phyloP scores from a whole-genome alignment of 2,797 vertebrate genomes.

The Anabacerthia variegaticeps region DNA sequence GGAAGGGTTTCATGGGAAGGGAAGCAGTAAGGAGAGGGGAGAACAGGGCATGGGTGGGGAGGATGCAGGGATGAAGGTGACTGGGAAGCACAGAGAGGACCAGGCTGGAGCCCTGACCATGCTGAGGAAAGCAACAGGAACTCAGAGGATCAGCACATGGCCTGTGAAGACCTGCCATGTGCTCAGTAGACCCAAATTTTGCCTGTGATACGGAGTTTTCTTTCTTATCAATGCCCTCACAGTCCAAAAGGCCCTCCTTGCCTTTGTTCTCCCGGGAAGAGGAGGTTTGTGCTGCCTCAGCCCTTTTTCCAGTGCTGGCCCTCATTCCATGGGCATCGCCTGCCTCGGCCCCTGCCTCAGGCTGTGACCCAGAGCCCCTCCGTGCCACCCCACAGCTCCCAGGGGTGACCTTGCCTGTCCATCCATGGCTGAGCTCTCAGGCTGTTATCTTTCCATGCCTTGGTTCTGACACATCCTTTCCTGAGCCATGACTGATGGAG shows the following conservation, averaged over 20 bases:
- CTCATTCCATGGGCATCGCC: background rate
- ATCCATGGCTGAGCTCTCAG: background rate
- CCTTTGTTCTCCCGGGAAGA: background rate
- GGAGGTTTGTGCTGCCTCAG: background rate
- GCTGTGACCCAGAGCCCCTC: background rate
- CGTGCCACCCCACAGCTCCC: background rate
- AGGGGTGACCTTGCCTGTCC: background rate
- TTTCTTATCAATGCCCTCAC: background rate
- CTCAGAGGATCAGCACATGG: accelerated
- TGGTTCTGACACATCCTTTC: constrained; percentile 11
- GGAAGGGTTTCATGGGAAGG: background rate
- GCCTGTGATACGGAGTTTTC: background rate
- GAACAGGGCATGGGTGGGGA: background rate
- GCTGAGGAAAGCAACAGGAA: background rate
- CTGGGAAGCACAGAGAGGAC: background rate
- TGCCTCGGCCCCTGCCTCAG: background rate
- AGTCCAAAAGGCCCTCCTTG: background rate
- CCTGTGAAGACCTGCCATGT: background rate
- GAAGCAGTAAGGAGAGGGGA: background rate
- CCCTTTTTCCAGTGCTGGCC: background rate
- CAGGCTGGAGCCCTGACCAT: background rate
- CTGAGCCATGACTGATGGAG: background rate
- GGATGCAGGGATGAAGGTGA: background rate
- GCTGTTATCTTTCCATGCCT: background rate
- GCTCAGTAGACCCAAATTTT: background rate